A percentile compares a stretch with the other conserved stretches of the same genome.
phyloP scores from a whole-genome alignment of 2,888 invertebrate species.

The Prenolepis imparis region DNA sequence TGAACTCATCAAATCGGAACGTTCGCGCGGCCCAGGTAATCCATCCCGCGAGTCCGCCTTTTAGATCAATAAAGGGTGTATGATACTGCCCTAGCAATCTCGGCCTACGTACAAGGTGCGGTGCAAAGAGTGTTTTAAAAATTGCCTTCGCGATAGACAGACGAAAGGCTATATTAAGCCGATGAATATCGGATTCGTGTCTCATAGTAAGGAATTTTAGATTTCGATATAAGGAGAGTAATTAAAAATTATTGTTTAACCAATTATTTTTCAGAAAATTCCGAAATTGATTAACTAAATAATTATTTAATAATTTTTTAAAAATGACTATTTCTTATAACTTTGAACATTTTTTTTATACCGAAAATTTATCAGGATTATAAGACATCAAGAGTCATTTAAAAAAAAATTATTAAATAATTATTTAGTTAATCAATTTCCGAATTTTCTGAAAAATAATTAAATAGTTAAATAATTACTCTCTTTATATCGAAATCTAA shows the following conservation, averaged over 20 bases:
- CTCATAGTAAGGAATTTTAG: not conserved
- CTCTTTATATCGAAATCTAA: not conserved
- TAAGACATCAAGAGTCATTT: not conserved
- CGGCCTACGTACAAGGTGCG: conserved; percentile 37
- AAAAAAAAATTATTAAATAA: not conserved
- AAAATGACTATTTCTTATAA: not conserved
- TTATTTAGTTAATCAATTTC: not conserved
- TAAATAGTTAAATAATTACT: not conserved
- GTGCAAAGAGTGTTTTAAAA: conserved; percentile 13
- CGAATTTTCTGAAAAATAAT: not conserved
- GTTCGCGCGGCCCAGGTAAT: conserved; percentile 24
- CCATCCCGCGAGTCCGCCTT: conserved; percentile 38
- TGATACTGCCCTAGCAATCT: conserved; percentile 37
- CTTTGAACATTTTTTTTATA: no score
- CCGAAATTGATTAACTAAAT: not conserved
- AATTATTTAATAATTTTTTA: not conserved
- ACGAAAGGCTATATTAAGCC: not conserved
- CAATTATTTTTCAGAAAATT: not conserved
- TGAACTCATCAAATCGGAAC: not conserved
- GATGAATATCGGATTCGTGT: not conserved
- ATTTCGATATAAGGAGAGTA: not conserved
- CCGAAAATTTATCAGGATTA: no score
- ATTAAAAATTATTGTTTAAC: not conserved
- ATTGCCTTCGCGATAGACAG: not conserved
- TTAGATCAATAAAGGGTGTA: conserved; percentile 52